Percentiles rank a stretch among this genome's conserved stretches.
phyloP scores from a whole-genome alignment of 2,113 vertebrate species.

The Columba janthina region DNA sequence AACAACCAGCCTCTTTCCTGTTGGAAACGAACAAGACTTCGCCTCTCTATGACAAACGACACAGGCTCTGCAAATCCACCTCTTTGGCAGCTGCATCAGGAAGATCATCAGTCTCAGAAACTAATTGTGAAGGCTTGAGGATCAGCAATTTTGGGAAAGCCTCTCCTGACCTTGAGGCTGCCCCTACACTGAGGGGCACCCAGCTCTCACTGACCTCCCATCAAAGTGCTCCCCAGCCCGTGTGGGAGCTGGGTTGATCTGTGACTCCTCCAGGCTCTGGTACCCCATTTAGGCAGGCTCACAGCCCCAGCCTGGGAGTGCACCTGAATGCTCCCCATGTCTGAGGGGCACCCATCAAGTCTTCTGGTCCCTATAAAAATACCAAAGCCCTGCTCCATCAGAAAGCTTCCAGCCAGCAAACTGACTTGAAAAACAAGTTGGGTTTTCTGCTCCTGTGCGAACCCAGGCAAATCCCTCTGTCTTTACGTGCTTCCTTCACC shows the following conservation, averaged over 20 bases:
- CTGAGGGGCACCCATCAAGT: not conserved
- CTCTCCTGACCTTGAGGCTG: not conserved
- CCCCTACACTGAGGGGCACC: not conserved
- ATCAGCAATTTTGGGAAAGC: not conserved
- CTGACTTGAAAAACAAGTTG: not conserved
- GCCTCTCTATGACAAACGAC: not conserved
- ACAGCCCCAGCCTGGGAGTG: not conserved
- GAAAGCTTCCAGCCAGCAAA: not conserved
- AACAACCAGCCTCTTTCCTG: not conserved
- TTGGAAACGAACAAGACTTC: not conserved
- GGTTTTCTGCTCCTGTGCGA: not conserved
- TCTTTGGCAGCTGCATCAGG: not conserved
- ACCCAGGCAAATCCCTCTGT: not conserved
- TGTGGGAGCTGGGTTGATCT: not conserved
- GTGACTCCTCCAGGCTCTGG: not conserved
- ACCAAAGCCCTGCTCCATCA: not conserved
- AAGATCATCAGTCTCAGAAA: not conserved
- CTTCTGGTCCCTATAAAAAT: not conserved
- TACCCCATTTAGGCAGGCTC: not conserved
- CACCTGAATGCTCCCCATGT: rapidly evolving
- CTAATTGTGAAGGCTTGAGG: not conserved
- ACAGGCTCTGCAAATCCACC: not conserved
- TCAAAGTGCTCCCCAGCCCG: not conserved
- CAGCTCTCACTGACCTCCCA: rapidly evolving
- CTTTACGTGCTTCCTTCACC: not conserved